phyloP scores from a whole-genome alignment of 2,888 invertebrate genomes.

The Icerya purchasi region DNA sequence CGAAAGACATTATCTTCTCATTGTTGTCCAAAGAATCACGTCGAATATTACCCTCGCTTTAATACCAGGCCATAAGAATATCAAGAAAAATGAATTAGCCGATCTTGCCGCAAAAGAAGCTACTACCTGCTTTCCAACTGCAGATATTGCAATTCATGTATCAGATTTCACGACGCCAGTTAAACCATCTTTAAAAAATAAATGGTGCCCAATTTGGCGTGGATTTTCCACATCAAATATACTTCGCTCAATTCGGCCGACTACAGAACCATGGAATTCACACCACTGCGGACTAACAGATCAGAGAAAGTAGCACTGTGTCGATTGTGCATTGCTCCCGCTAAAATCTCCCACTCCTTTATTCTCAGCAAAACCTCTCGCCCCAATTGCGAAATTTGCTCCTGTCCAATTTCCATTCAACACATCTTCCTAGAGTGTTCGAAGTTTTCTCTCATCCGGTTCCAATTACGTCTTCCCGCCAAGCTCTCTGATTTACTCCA shows the following conservation, averaged over 20 bases:
- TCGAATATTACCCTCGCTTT: too few relatives aligned
- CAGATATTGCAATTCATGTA: too few relatives aligned
- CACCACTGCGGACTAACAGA: background rate
- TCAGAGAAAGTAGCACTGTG: background rate
- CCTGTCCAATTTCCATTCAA: background rate
- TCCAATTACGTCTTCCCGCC: background rate
- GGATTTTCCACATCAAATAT: background rate
- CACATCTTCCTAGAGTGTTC: background rate
- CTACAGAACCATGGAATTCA: background rate
- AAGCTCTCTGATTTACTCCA: background rate
- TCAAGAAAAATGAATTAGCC: background rate
- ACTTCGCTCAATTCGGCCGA: background rate
- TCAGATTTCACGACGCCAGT: background rate
- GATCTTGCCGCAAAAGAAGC: background rate
- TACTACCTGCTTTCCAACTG: background rate
- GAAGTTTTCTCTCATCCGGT: background rate
- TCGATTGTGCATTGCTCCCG: background rate
- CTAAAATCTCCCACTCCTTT: background rate
- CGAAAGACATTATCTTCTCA: background rate
- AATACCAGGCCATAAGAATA: too few relatives aligned
- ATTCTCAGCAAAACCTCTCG: background rate
- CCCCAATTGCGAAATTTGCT: background rate
- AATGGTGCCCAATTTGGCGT: background rate
- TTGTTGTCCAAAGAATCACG: background rate
- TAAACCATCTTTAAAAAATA: background rate